Conservation (phyloP, 1,140 invertebrate genomes). For the Portunus trituberculatus region DNA sequence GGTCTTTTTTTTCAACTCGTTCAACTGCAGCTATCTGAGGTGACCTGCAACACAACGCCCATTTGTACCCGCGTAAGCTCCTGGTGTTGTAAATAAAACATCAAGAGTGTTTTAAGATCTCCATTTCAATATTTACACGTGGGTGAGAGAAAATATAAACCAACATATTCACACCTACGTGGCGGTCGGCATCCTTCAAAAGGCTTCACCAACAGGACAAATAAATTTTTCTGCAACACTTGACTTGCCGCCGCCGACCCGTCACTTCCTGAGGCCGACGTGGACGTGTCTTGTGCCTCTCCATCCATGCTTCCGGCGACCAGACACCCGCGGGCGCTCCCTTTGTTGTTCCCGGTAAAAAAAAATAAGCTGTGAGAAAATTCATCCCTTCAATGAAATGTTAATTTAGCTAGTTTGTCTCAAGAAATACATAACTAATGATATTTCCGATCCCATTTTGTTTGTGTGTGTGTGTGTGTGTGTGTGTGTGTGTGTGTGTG, state of each 20-base stretch:
- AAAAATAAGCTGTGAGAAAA: background rate
- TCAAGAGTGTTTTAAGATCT: no score
- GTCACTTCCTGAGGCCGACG: background rate
- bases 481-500: no score
- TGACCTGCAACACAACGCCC: no score
- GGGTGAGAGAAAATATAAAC: no score
- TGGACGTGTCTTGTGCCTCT: background rate
- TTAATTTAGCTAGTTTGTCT: background rate
- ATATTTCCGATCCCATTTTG: no score
- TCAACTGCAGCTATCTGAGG: no score
- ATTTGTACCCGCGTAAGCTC: no score
- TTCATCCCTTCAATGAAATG: background rate
- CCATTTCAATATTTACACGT: no score
- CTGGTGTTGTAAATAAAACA: no score
- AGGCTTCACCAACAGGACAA: background rate
- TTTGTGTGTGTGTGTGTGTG: no score
- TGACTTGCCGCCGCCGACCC: conserved; percentile 6
- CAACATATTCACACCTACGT: no score
- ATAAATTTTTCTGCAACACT: background rate
- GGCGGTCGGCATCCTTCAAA: background rate
- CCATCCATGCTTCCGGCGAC: conserved; percentile 5
- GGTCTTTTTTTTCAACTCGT: no score
- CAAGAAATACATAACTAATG: background rate
- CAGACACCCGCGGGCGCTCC: background rate
- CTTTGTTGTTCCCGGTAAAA: background rate